Base-by-base conservation (phyloP, 2,113 vertebrate genomes). In the Cricetomys ansorgei region DNA sequence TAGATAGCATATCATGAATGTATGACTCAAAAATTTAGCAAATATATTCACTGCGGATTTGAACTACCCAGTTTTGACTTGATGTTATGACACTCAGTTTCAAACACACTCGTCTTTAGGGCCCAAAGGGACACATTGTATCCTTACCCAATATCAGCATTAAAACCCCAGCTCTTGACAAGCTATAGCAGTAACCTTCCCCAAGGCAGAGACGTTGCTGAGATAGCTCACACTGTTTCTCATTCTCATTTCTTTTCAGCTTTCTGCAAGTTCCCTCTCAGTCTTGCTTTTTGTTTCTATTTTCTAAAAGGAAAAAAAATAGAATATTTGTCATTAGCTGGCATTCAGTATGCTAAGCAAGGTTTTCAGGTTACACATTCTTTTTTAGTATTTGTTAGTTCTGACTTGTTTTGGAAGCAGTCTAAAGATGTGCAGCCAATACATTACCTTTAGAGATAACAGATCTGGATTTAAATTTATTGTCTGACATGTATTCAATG, bases 371-470 rank as follows among this genome's bases (percentile, higher is more conserved):
- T 55, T 34, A 4, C 6, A 59, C 50, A 34, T 19, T 69, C 27
- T 80, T 88, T 34, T 88, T 88, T 84, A 67, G 31, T 88, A 84
- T 88, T 48, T 64, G 88, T 80, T 55, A 21, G 31, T 69, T 96
- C 29, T 55, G 64, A 55, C 29, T 76, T 43, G 16, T 48, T 77
- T 72, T 79, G 77, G 73, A 94, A 55, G 45, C 59, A 57, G 37
- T 72, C 21, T 76, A 76, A 81, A 93, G 25, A 43, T 40, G 45
- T 4, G 0, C 7, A 25, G 17, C 48, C 79, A 86, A 93, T 29
- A 11, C n/a, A 8, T 80, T 77, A n/a, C 59, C 37, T 85, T 75
- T 80, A 40, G 48, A 85, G 64, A 76, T 43, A 70, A 88, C 13
- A 70, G 45, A 10, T 27, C 15, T 43, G 15, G 9, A 64, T 57